phyloP scores from a whole-genome alignment of 2,113 vertebrate species.

The Microtus richardsoni region DNA sequence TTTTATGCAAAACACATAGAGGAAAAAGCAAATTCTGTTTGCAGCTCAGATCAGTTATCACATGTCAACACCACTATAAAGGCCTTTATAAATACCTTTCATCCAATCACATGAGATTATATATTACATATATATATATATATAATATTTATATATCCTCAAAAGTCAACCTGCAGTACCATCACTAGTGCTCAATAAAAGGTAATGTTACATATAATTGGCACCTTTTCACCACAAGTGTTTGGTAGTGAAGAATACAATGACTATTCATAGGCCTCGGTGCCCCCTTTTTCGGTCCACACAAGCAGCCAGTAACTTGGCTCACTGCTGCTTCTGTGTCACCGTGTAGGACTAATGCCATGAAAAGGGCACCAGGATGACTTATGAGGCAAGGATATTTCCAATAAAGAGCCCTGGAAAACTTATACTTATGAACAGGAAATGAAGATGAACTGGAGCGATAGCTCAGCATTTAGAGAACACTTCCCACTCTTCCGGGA shows the following conservation, averaged over 20 bases:
- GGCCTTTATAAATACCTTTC: neutral
- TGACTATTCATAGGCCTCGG: neutral
- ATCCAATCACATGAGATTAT: neutral
- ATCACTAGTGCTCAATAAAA: neutral
- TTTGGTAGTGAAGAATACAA: neutral
- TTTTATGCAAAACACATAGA: neutral
- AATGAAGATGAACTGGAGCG: neutral
- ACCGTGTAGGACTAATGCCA: neutral
- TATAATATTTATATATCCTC: neutral
- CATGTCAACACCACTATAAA: neutral
- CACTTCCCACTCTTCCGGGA: neutral
- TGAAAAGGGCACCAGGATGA: neutral
- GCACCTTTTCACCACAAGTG: neutral
- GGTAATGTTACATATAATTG: neutral
- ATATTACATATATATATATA: neutral
- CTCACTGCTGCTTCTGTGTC: neutral
- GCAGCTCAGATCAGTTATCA: neutral
- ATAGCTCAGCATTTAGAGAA: neutral
- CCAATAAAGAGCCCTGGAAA: neutral
- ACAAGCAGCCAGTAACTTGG: neutral
- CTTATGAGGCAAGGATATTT: neutral
- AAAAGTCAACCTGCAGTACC: neutral
- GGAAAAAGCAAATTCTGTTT: neutral
- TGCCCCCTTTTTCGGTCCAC: neutral
- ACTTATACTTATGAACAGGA: neutral